Conservation (phyloP, 2,113 vertebrate species). For the Panthera uncia region DNA sequence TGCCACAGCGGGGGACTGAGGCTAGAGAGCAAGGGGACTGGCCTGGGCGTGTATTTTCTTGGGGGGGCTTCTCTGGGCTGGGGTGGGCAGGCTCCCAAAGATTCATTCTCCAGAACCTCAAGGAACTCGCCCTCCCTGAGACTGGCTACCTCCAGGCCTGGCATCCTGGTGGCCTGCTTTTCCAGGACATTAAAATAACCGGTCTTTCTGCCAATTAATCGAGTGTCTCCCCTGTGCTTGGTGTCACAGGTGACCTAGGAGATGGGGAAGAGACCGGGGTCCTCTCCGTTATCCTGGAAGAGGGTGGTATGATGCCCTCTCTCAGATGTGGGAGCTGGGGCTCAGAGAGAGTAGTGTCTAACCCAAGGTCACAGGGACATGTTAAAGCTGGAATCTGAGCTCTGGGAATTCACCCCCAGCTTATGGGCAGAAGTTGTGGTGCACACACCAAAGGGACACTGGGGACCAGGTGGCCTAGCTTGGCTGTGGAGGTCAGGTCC, state of each 20-base stretch:
- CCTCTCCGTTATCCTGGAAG: accelerated
- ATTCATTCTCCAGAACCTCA: neutral
- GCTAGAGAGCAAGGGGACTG: accelerated
- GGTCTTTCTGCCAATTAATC: neutral
- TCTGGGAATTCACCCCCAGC: accelerated
- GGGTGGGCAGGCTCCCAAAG: neutral
- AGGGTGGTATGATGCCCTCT: neutral
- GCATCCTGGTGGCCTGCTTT: neutral
- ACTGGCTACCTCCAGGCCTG: neutral
- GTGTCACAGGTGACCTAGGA: neutral
- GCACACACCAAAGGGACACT: neutral
- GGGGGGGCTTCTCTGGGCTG: too few species aligned
- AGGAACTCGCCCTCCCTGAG: neutral
- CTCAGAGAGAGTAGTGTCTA: neutral
- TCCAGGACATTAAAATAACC: neutral
- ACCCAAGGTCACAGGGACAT: neutral
- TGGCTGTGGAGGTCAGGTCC: neutral
- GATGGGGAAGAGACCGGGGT: neutral
- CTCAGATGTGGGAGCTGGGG: neutral
- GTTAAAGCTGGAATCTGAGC: neutral
- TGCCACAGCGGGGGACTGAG: accelerated
- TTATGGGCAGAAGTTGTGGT: neutral
- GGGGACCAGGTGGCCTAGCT: neutral
- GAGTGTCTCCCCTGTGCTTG: neutral
- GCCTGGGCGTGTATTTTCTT: neutral